Percentiles rank a stretch among this genome's conserved stretches.
Conservation (phyloP, 2,888 invertebrate species). For the Habrosyne pyritoides region DNA sequence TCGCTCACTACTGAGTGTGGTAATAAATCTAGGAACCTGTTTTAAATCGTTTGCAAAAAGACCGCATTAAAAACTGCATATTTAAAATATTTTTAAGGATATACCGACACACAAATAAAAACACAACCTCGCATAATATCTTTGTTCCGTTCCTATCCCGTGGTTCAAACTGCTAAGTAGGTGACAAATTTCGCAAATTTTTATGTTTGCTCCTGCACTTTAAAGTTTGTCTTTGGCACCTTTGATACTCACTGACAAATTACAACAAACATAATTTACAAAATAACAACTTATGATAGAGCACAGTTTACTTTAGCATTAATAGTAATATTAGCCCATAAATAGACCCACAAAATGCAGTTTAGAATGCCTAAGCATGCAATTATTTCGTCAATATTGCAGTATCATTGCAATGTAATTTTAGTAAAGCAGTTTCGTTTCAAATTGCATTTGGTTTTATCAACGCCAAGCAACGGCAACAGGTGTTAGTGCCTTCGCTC, state of each 20-base stretch:
- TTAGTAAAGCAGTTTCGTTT: neutral
- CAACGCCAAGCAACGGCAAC: neutral
- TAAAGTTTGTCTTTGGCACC: too few relatives aligned
- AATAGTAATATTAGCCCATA: neutral
- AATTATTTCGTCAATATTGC: neutral
- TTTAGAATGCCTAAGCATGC: neutral
- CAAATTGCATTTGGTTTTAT: slow-evolving; percentile 1
- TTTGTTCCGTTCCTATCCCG: too few relatives aligned
- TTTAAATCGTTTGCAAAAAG: too few relatives aligned
- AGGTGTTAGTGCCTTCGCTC: neutral
- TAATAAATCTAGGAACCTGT: too few relatives aligned
- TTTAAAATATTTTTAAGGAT: too few relatives aligned
- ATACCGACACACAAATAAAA: too few relatives aligned
- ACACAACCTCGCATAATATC: too few relatives aligned
- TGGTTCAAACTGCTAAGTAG: too few relatives aligned
- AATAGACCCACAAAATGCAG: neutral
- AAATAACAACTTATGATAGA: neutral
- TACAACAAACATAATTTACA: neutral
- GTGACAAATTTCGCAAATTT: too few relatives aligned
- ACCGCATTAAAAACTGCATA: too few relatives aligned
- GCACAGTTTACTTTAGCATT: neutral
- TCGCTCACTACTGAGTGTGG: too few relatives aligned
- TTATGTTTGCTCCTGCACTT: too few relatives aligned
- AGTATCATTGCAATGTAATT: neutral
- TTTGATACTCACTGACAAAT: neutral